These are phyloP conservation scores for Sapayoa aenigma DNA, from an alignment of 2,113 vertebrate genomes.

Conservation along the genomic window DNA sequence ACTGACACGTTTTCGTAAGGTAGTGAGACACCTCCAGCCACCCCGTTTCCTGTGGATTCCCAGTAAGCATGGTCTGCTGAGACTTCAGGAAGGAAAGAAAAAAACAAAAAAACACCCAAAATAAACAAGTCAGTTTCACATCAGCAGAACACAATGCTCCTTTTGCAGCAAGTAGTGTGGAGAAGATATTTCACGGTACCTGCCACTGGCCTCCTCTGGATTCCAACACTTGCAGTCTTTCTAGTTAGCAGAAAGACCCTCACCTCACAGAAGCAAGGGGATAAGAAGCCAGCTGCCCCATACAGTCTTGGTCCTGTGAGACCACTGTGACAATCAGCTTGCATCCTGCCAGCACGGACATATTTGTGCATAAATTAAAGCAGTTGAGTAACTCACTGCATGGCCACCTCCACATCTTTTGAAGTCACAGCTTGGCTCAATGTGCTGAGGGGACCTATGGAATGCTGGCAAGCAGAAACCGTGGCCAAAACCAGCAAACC, in stretches of 20 bases:
- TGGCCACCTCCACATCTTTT: neutral
- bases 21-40: neutral
- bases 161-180: neutral
- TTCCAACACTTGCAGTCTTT: neutral
- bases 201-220: neutral
- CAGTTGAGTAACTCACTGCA: neutral
- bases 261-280: neutral
- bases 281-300: neutral
- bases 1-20: neutral
- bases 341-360: neutral
- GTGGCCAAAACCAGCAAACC: neutral
- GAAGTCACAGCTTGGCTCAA: neutral
- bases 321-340: neutral
- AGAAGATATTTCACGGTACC: neutral
- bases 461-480: neutral
- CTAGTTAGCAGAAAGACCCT: neutral
- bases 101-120: neutral
- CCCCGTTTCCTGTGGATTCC: neutral
- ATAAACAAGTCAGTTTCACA: neutral
- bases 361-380: neutral
- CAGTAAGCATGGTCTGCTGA: neutral
- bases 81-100: neutral
- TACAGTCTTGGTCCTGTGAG: fast-evolving
- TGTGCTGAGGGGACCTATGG: neutral
- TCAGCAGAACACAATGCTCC: neutral